These are phyloP conservation scores for Ibidorhyncha struthersii DNA, from an alignment of 2,113 vertebrate species.

Conservation along the genomic window DNA sequence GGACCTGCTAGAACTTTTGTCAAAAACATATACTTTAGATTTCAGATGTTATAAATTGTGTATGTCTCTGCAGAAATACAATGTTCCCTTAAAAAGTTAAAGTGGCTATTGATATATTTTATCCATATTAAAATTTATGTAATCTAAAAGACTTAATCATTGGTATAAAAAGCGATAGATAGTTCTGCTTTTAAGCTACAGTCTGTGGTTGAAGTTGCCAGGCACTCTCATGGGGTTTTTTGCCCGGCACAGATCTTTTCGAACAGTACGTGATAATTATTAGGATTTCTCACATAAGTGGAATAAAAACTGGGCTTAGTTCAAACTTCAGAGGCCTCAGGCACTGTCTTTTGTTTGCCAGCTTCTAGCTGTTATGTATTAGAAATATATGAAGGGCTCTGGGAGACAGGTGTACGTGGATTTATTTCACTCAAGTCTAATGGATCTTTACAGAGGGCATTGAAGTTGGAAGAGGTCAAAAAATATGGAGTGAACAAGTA, in stretches of 20 bases:
- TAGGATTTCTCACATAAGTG: not conserved
- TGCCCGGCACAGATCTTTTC: not conserved
- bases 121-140: not conserved
- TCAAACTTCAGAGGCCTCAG: not conserved
- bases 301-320: not conserved
- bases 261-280: not conserved
- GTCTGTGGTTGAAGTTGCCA: not conserved
- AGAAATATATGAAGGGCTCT: not conserved
- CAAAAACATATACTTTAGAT: not conserved
- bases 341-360: conserved; percentile 8
- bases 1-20: not conserved
- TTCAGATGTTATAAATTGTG: not conserved
- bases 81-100: not conserved
- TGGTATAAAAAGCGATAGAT: not conserved
- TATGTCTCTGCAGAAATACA: not conserved
- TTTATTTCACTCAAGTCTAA: not conserved
- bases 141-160: not conserved
- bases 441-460: not conserved
- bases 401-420: not conserved
- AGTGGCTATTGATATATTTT: not conserved
- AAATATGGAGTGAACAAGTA: not conserved
- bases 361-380: not conserved
- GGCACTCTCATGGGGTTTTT: not conserved
- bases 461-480: not conserved
- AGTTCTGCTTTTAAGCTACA: not conserved